Evolutionary conservation across 1,140 invertebrate genomes (phyloP).

Genomic region (Thereuonema tuberculata): DNA sequence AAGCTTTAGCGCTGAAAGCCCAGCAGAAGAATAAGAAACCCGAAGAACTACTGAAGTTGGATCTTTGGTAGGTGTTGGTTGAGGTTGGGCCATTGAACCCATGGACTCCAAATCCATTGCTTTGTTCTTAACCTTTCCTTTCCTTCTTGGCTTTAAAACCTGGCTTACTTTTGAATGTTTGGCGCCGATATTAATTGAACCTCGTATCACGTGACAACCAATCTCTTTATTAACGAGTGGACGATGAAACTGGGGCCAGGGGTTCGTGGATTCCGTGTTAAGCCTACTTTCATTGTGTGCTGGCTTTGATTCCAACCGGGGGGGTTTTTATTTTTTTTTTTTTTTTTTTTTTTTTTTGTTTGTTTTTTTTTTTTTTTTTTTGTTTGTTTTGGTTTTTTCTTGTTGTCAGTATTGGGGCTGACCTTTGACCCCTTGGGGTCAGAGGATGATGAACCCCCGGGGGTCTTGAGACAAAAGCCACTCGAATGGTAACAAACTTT

Average conservation of each 20-base stretch:
- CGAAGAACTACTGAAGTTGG: slow-evolving; percentile 80
- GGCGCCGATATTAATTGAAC: slow-evolving; percentile 26
- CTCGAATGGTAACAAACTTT: too few species aligned
- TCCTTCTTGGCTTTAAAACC: not conserved
- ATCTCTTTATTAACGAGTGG: too few species aligned
- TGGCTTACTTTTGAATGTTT: slow-evolving; percentile 17
- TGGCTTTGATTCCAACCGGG: too few species aligned
- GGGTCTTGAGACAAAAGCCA: not conserved
- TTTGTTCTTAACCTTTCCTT: not conserved
- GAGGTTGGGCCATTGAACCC: not conserved
- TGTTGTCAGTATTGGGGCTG: not conserved
- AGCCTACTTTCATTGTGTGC: slow-evolving; percentile 11
- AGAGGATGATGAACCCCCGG: not conserved
- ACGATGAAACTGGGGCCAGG: not conserved
- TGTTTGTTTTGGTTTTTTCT: slow-evolving; percentile 24
- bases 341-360: slow-evolving; percentile 6
- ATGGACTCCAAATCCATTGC: not conserved
- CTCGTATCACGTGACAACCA: slow-evolving; percentile 26
- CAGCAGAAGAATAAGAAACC: slow-evolving; percentile 77
- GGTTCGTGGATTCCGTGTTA: slow-evolving; percentile 4
- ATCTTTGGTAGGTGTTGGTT: slow-evolving; percentile 68
- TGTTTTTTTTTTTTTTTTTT: slow-evolving; percentile 19
- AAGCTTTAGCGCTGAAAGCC: slow-evolving; percentile 71
- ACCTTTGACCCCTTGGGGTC: not conserved
- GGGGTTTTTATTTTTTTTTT: too few species aligned